Conservation (phyloP, 2,113 vertebrate genomes). For the Phalacrocorax carbo region DNA sequence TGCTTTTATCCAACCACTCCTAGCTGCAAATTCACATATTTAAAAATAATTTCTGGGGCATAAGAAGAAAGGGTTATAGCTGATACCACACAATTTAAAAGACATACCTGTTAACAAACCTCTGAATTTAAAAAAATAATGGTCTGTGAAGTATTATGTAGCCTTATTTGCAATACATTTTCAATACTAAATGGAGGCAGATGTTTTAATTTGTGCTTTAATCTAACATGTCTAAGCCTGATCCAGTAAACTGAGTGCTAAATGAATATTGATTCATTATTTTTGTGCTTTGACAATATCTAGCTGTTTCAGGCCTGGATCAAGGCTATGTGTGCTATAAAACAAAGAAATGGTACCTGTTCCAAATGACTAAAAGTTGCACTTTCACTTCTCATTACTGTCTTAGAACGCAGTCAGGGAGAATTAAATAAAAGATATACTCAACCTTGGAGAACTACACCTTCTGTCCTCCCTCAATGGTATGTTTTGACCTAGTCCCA, state of each 20-base stretch:
- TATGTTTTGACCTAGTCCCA: background rate
- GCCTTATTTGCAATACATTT: background rate
- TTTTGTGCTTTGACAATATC: background rate
- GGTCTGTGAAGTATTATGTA: background rate
- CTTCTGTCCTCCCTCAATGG: background rate
- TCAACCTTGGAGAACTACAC: background rate
- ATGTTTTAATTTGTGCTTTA: background rate
- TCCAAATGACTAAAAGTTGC: background rate
- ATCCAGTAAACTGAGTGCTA: background rate
- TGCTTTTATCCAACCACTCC: background rate
- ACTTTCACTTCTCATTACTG: background rate
- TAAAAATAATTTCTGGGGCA: background rate
- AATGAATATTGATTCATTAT: background rate
- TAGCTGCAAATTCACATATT: background rate
- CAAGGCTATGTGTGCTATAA: background rate
- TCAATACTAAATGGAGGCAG: background rate
- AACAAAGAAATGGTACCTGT: background rate
- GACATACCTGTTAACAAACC: background rate
- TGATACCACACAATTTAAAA: background rate
- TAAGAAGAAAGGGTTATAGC: background rate
- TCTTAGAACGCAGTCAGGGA: background rate
- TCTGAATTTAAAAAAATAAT: background rate
- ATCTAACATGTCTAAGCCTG: background rate
- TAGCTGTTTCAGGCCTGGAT: background rate
- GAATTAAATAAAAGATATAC: background rate